Percentiles rank a stretch among this genome's conserved stretches.
Conservation (phyloP, 2,113 vertebrate genomes). For the Pica pica region DNA sequence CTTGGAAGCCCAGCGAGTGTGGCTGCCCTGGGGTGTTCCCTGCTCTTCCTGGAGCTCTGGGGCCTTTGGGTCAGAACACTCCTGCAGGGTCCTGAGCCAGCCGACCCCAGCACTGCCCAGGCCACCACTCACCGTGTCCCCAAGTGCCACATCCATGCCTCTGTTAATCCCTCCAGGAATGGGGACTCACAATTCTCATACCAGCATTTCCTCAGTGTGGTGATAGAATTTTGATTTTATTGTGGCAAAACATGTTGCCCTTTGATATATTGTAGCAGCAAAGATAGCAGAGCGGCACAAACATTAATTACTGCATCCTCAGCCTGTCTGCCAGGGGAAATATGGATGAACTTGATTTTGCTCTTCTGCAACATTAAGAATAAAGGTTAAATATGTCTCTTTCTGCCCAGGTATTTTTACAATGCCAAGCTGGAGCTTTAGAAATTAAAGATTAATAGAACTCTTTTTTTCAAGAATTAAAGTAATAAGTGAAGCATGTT, state of each 20-base stretch:
- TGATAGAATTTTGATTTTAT: background rate
- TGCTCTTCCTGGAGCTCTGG: background rate
- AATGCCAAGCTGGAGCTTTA: background rate
- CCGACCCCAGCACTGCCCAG: background rate
- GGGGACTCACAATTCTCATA: background rate
- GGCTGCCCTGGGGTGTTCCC: background rate
- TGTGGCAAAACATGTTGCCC: background rate
- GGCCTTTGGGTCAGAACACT: background rate
- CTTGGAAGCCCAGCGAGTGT: background rate
- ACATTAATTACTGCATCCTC: background rate
- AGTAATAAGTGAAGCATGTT: background rate
- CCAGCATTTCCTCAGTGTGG: background rate
- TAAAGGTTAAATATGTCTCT: background rate
- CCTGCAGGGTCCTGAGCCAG: background rate
- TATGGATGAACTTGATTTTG: background rate
- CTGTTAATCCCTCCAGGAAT: background rate
- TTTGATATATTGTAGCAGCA: background rate
- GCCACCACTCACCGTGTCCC: background rate
- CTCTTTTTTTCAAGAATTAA: background rate
- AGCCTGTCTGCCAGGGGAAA: background rate
- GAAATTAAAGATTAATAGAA: background rate
- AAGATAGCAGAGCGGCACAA: background rate
- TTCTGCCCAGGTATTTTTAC: background rate
- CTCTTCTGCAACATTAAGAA: background rate
- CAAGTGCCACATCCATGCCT: background rate